Base-by-base conservation (phyloP, 1,140 invertebrate genomes). In the Pygmarrhopalites habei region DNA sequence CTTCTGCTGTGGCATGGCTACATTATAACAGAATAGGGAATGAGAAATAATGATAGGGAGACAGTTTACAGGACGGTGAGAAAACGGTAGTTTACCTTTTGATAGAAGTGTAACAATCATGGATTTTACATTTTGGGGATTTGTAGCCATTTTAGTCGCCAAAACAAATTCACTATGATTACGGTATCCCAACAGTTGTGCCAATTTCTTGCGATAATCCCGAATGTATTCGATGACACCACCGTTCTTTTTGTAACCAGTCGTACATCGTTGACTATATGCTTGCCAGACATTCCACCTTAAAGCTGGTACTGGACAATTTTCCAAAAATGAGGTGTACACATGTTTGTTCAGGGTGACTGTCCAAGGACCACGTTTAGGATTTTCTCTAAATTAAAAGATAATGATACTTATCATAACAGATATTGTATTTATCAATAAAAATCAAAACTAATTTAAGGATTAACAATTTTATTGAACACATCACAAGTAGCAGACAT, bases 101-200 rank as follows among this genome's bases (percentile, higher is more conserved):
- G 56, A 66, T 26, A 73, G 76, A 49, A 92, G 79, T 66, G 76
- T 83, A 52, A 86, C 78, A n/a, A 95, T 77, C 64, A 88, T 82
- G 49, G 82, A 78, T 57, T 86, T 78, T 1, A 95, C 83, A 76
- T 86, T 89, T 26, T 88, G 82, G n/a, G 92, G 75, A 67, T 75
- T 86, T 32, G 85, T 86, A 2, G 91, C 90, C 90, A 96, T 95
- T 81, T 95, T 95, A 0, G 90, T 94, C 79, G 90, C 84, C 89
- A 96, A 92, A 30, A 87, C 91, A 83, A 95, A 84, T 30, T 93
- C 83, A 0, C 82, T 85, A 77, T 81, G 95, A 62, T 80, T 85
- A 53, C 86, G 78, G 75, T 84, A 96, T 0, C 92, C 92, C 49
- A 95, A 77, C 23, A 86, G 66, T 71, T 84, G 79, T 0, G 92